Conservation (phyloP, 2,797 vertebrate genomes). For the Triplophysa yarkandensis region DNA sequence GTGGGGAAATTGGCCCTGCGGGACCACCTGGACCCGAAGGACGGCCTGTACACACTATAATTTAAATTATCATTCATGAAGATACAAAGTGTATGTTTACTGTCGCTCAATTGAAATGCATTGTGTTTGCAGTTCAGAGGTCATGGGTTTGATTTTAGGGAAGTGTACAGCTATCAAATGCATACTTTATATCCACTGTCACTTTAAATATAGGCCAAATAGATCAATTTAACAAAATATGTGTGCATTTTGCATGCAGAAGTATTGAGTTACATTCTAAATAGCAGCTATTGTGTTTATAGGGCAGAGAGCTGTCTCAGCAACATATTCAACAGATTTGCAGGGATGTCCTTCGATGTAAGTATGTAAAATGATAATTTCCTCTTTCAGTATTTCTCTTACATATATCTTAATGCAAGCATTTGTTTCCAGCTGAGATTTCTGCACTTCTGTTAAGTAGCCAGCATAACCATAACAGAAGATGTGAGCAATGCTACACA, state of each 20-base stretch:
- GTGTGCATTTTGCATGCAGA: background rate
- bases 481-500: slow-evolving; percentile 83
- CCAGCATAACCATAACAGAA: slow-evolving; percentile 83
- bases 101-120: too few species aligned
- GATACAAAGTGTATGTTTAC: too few species aligned
- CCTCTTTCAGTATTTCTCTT: background rate
- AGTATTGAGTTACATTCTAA: slow-evolving; percentile 6
- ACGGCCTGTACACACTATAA: slow-evolving; percentile 81
- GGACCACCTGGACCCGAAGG: slow-evolving; percentile 87
- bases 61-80: background rate
- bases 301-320: slow-evolving; percentile 88
- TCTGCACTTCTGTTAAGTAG: slow-evolving; percentile 81
- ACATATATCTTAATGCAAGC: slow-evolving; percentile 26
- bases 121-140: too few species aligned
- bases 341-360: slow-evolving; percentile 89
- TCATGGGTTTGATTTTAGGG: too few species aligned
- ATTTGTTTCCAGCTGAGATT: slow-evolving; percentile 81
- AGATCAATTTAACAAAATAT: background rate
- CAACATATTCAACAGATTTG: slow-evolving; percentile 91
- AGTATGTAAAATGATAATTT: slow-evolving; percentile 65
- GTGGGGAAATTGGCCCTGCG: slow-evolving; percentile 79
- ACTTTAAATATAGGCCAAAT: background rate
- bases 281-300: slow-evolving; percentile 59
- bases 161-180: too few species aligned
- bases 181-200: background rate